phyloP scores from a whole-genome alignment of 2,113 vertebrate species.

The Acanthisitta chloris region DNA sequence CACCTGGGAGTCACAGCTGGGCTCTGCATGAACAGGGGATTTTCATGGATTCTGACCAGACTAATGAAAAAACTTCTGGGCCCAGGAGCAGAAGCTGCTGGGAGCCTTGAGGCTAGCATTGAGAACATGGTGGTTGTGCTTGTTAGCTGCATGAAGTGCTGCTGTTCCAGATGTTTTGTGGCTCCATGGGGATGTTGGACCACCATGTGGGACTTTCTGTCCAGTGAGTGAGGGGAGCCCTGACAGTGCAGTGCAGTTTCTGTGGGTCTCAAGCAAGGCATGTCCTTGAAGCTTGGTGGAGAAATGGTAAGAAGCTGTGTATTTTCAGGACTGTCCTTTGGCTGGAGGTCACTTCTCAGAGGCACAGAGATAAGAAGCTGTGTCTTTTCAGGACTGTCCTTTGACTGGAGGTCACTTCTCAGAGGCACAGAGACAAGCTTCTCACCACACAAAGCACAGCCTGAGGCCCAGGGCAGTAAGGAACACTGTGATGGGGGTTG shows the following conservation, averaged over 20 bases:
- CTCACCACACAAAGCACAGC: not conserved
- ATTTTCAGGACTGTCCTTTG: not conserved
- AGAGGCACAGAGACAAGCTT: not conserved
- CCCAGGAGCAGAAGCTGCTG: not conserved
- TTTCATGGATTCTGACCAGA: not conserved
- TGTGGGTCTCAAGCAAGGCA: not conserved
- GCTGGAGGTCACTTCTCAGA: not conserved
- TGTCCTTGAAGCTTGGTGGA: not conserved
- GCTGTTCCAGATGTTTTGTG: rapidly evolving
- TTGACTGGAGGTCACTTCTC: not conserved
- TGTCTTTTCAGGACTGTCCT: not conserved
- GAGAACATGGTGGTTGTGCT: not conserved
- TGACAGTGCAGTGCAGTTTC: not conserved
- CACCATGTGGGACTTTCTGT: rapidly evolving
- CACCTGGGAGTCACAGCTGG: not conserved
- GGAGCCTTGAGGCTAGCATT: not conserved
- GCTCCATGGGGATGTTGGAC: not conserved
- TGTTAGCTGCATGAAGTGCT: not conserved
- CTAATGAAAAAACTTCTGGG: not conserved
- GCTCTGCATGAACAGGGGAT: not conserved
- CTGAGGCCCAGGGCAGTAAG: no score
- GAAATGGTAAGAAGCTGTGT: not conserved
- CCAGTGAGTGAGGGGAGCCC: not conserved
- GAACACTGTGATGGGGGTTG: rapidly evolving
- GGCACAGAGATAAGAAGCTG: not conserved